Base-by-base conservation (phyloP, 2,113 vertebrate species). In the Cyanistes caeruleus region DNA sequence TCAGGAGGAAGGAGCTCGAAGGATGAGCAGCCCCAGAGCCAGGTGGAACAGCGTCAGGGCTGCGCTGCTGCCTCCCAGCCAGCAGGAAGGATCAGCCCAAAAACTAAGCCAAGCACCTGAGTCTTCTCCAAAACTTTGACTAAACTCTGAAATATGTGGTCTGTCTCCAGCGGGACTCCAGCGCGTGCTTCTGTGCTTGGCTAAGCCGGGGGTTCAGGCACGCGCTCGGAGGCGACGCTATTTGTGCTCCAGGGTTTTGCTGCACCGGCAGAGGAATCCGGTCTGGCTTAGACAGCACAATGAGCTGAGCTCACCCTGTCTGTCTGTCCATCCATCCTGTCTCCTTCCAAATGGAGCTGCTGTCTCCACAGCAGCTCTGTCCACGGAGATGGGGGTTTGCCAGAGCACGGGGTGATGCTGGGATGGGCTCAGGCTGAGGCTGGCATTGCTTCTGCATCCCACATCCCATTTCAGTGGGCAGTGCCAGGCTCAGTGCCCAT, bases 401-500 rank as follows among this genome's bases (percentile, higher is more conserved):
- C 1, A 4, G 75, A 23, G 28, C 3, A 0, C 2, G 48, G 30
- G 20, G 20, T 15, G 77, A 28, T 30, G 67, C 58, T 43, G 70
- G 46, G 48, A 23, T 25, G 62, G 78, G 43, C 49, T 80, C 22
- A 39, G n/a, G 41, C n/a, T 77, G 63, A 1, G 16, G 43, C 23
- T 84, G 1, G 5, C 33, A 1, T 13, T 4, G 2, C 21, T 73
- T 39, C 83, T 13, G 3, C 43, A 30, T 62, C 78, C 49, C 8
- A 3, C 21, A 3, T 15, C 68, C 39, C 9, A 0, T 53, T 60
- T 35, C 3, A 15, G 35, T 5, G 35, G 49, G 55, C 4, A 46
- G 1, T 39, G 59, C 52, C 2, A 2, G 48, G 41, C 55, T 59
- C 59, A 2, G 60, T 69, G 52, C 82, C 74, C 21, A 0, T 0